Conservation (phyloP, 2,113 vertebrate species). For the Sylvicapra grimmia region DNA sequence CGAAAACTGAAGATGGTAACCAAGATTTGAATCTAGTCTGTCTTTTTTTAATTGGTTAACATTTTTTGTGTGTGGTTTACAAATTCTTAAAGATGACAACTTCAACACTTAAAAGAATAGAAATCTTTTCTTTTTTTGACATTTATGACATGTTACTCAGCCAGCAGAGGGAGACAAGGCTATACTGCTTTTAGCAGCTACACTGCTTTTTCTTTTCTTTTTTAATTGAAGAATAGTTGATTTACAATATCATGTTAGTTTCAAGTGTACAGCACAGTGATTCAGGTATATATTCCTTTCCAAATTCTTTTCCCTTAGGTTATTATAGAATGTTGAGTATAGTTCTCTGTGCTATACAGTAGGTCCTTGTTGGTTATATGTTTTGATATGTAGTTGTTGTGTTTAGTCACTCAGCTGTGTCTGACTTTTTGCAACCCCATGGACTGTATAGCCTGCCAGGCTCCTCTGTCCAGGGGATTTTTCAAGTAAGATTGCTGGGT, state of each 20-base stretch:
- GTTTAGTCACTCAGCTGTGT: neutral
- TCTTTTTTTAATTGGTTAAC: neutral
- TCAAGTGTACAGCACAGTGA: neutral
- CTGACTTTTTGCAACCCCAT: neutral
- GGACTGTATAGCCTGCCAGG: neutral
- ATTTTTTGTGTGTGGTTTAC: neutral
- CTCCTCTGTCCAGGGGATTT: neutral
- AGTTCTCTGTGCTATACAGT: neutral
- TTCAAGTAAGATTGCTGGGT: neutral
- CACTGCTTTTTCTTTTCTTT: neutral
- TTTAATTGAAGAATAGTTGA: neutral
- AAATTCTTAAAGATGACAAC: neutral
- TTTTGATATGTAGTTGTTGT: neutral
- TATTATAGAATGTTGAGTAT: neutral
- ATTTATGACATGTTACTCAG: neutral
- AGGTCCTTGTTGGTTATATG: neutral
- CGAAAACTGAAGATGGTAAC: neutral
- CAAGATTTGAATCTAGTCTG: neutral
- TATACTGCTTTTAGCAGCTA: neutral
- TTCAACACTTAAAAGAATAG: neutral
- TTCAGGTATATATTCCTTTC: neutral
- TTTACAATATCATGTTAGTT: neutral
- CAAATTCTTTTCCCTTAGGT: neutral
- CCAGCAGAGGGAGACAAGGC: constrained; percentile 39
- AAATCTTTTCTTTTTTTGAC: neutral